Percentiles rank a stretch among this genome's conserved stretches.
Evolutionary conservation across 2,797 vertebrate genomes (phyloP).

Genomic region (Tenualosa ilisha): DNA sequence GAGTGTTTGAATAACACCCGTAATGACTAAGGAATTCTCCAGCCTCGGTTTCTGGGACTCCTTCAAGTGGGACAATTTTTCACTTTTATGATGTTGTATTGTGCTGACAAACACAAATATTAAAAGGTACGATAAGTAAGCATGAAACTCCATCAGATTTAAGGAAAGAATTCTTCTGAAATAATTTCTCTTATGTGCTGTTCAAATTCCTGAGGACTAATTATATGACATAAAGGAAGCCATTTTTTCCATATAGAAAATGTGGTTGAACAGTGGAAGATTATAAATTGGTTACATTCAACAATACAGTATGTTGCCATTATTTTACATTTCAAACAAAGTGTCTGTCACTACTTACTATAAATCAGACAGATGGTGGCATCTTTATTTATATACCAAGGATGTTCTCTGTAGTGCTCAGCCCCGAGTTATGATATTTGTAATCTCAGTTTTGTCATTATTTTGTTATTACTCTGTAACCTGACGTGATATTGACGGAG

Average conservation of each 20-base stretch:
- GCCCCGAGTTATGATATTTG: not conserved
- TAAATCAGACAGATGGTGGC: not conserved
- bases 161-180: not conserved
- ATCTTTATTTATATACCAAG: not conserved
- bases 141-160: not conserved
- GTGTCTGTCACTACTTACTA: not conserved
- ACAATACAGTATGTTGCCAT: not conserved
- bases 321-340: not conserved
- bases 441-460: conserved; percentile 9
- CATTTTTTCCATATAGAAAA: not conserved
- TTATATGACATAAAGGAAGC: too few relatives aligned
- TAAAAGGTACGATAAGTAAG: not conserved
- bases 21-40: conserved; percentile 35
- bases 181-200: not conserved
- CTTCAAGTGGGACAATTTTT: not conserved
- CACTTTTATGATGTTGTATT: not conserved
- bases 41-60: not conserved
- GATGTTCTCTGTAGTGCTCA: not conserved
- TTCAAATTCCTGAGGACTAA: too few relatives aligned
- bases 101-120: not conserved
- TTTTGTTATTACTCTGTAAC: conserved; percentile 13
- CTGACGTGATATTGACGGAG: conserved; percentile 52
- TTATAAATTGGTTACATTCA: not conserved
- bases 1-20: conserved; percentile 4
- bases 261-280: not conserved